A percentile compares a stretch with the other conserved stretches of the same genome.
These are phyloP conservation scores for Drosophila ohnishii DNA, from an alignment of 1,140 invertebrate genomes.

Conservation along the genomic window DNA sequence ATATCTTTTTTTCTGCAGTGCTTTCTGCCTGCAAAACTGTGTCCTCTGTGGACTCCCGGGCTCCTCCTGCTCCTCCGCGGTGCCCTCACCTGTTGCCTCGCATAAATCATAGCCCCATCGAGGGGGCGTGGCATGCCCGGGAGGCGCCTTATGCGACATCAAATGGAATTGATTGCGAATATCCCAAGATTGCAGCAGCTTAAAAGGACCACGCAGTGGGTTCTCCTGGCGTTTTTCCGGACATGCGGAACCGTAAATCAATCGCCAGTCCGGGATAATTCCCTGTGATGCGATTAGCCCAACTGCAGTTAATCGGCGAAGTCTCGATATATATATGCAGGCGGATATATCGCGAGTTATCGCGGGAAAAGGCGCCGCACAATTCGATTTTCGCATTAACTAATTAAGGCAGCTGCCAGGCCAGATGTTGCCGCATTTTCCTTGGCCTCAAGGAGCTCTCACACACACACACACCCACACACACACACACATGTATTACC, in stretches of 20 bases:
- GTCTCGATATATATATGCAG: neutral
- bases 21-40: neutral
- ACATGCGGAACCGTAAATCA: conserved; percentile 27
- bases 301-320: conserved; percentile 17
- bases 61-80: neutral
- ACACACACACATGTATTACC: conserved; percentile 11
- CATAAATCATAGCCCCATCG: conserved; percentile 66
- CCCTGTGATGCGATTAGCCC: conserved; percentile 43
- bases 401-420: conserved; percentile 48
- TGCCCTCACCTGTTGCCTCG: conserved; percentile 39
- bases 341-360: neutral
- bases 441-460: conserved; percentile 7
- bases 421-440: conserved; percentile 41
- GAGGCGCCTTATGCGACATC: neutral
- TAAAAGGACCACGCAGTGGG: conserved; percentile 8
- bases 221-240: neutral
- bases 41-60: neutral
- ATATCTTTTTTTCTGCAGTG: neutral
- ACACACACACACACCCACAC: neutral
- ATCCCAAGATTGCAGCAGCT: conserved; percentile 41
- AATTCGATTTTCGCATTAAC: conserved; percentile 27
- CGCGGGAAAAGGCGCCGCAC: no score
- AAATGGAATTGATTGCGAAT: conserved; percentile 43
- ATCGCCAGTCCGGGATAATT: conserved; percentile 38
- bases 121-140: conserved; percentile 12